phyloP scores from a whole-genome alignment of 1,140 invertebrate species.

The Carposina sasakii region DNA sequence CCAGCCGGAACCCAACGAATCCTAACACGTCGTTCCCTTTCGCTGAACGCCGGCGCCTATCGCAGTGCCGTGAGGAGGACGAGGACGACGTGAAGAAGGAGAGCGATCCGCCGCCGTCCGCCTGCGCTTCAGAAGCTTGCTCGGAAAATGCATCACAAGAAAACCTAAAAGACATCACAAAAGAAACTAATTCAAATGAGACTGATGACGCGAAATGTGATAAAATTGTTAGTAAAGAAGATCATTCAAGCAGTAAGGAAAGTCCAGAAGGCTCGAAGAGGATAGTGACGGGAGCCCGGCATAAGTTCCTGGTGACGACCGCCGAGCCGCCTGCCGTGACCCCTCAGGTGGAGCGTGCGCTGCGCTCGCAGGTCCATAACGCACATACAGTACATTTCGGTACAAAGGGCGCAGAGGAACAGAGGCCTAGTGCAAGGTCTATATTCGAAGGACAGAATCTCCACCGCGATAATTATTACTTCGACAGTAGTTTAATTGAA shows the following conservation, averaged over 20 bases:
- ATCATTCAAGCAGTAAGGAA: slow-evolving; percentile 15
- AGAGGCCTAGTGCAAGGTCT: slow-evolving; percentile 71
- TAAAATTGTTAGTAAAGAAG: slow-evolving; percentile 16
- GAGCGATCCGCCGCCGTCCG: slow-evolving; percentile 20
- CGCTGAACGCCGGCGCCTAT: slow-evolving; percentile 79
- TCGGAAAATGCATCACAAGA: slow-evolving; percentile 28
- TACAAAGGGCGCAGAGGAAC: slow-evolving; percentile 71
- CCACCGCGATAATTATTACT: slow-evolving; percentile 85
- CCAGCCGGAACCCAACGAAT: slow-evolving; percentile 74
- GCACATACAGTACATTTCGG: slow-evolving; percentile 78
- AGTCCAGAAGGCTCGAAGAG: slow-evolving; percentile 41
- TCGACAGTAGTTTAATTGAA: slow-evolving; percentile 85
- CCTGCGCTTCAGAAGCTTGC: slow-evolving; percentile 17
- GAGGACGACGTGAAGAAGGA: slow-evolving; percentile 79
- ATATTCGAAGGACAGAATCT: slow-evolving; percentile 75
- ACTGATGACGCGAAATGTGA: slow-evolving; percentile 3
- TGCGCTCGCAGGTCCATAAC: slow-evolving; percentile 73
- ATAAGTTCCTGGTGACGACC: slow-evolving; percentile 60
- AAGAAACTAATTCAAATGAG: slow-evolving; percentile 13
- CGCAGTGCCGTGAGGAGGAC: slow-evolving; percentile 87
- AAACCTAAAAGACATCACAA: slow-evolving; percentile 9
- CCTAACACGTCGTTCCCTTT: slow-evolving; percentile 73
- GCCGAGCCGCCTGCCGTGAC: slow-evolving; percentile 33
- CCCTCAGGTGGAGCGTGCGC: slow-evolving; percentile 55
- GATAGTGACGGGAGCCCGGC: slow-evolving; percentile 56